These are phyloP conservation scores for Lycia hirtaria DNA, from an alignment of 2,888 invertebrate genomes.

Conservation along the genomic window DNA sequence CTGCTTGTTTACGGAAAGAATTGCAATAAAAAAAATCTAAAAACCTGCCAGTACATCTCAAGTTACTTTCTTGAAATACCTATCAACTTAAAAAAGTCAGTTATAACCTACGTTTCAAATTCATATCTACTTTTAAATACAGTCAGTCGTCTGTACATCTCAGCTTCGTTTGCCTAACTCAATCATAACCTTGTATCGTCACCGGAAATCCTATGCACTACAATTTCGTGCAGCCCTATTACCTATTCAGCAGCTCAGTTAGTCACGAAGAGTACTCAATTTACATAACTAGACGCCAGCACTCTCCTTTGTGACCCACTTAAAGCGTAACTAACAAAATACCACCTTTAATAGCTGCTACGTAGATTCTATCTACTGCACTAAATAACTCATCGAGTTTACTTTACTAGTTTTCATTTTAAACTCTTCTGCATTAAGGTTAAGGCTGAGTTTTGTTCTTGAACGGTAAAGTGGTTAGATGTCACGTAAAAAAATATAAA, in stretches of 20 bases:
- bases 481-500: constrained; percentile 28
- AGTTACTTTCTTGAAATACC: too few relatives aligned
- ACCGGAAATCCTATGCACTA: constrained; percentile 3
- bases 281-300: constrained; percentile 27
- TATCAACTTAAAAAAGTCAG: too few relatives aligned
- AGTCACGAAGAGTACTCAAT: constrained; percentile 17
- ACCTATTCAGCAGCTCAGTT: too few relatives aligned
- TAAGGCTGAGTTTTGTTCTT: constrained; percentile 14
- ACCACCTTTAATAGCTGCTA: constrained; percentile 41
- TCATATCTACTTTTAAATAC: too few relatives aligned
- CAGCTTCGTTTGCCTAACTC: neutral
- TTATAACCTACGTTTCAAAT: too few relatives aligned
- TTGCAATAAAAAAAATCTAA: too few relatives aligned
- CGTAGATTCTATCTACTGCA: constrained; percentile 44
- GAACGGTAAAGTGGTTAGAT: neutral
- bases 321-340: constrained; percentile 43
- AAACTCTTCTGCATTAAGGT: neutral
- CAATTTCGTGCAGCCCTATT: constrained; percentile 3
- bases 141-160: too few relatives aligned
- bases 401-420: constrained; percentile 11
- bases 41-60: too few relatives aligned
- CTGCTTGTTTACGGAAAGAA: too few relatives aligned
- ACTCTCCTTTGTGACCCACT: constrained; percentile 49
- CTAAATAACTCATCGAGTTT: constrained; percentile 44
- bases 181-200: constrained; percentile 5